phyloP scores from a whole-genome alignment of 1,140 invertebrate species.

The Leguminivora glycinivorella region DNA sequence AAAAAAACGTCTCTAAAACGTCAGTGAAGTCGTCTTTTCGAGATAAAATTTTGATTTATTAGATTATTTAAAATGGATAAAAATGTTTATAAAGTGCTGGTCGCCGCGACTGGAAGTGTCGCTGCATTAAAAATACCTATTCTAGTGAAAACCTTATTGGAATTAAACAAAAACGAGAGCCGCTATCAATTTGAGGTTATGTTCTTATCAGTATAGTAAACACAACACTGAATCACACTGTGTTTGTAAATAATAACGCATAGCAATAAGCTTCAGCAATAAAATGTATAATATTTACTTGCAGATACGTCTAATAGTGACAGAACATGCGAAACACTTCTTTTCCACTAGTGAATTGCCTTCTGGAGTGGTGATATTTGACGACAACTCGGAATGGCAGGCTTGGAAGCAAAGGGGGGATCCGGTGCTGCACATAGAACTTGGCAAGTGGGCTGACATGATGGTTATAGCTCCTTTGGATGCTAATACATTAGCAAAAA shows the following conservation, averaged over 20 bases:
- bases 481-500: conserved; percentile 98
- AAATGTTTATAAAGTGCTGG: conserved; percentile 51
- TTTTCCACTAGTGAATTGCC: conserved; percentile 84
- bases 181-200: conserved; percentile 56
- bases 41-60: conserved; percentile 30
- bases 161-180: conserved; percentile 40
- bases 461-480: conserved; percentile 96
- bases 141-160: conserved; percentile 49
- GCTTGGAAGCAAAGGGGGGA: conserved; percentile 95
- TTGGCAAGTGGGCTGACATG: conserved; percentile 97
- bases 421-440: conserved; percentile 97
- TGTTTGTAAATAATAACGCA: not conserved
- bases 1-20: too few species aligned
- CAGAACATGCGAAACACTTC: conserved; percentile 93
- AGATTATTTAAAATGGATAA: conserved; percentile 38
- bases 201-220: conserved; percentile 28
- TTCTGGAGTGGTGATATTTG: conserved; percentile 81
- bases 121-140: conserved; percentile 65
- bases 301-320: conserved; percentile 89
- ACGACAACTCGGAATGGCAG: conserved; percentile 95
- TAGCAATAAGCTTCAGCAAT: not conserved
- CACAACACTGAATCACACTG: not conserved
- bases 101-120: conserved; percentile 67
- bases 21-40: not conserved
- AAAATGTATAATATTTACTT: conserved; percentile 50